Evolutionary conservation across 1,140 invertebrate species (phyloP).

Genomic region (Drosophila eugracilis): DNA sequence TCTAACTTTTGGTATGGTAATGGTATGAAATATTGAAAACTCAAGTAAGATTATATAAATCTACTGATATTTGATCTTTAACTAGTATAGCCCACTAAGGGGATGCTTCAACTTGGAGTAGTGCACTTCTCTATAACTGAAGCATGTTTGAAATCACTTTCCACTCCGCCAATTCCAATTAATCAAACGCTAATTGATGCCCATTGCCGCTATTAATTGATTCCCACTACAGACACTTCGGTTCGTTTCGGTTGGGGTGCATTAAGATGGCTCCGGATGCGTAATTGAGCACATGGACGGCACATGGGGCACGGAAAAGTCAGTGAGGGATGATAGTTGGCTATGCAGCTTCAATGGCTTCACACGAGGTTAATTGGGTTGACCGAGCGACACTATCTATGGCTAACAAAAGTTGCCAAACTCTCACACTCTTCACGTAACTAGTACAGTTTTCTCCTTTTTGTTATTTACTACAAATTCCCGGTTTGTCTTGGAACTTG

Average conservation of each 20-base stretch:
- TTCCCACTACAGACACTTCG: conserved; percentile 29
- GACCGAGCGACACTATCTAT: neutral
- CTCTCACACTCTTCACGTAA: neutral
- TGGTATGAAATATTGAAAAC: no score
- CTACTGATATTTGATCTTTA: no score
- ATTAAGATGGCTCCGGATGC: conserved; percentile 43
- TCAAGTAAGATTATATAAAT: no score
- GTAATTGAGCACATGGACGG: conserved; percentile 51
- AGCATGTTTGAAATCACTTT: neutral
- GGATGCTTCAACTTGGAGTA: neutral
- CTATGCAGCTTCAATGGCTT: conserved; percentile 38
- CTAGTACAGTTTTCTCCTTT: no score
- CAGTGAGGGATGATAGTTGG: neutral
- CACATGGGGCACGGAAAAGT: neutral
- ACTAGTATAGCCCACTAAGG: no score
- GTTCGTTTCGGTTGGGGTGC: conserved; percentile 7
- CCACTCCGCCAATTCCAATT: conserved; percentile 44
- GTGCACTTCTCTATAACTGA: neutral
- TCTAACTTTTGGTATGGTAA: no score
- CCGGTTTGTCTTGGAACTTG: no score
- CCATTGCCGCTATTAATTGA: conserved; percentile 67
- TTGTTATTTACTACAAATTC: no score
- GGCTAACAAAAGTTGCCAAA: no score
- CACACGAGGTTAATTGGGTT: conserved; percentile 25
- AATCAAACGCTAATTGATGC: conserved; percentile 57